Evolutionary conservation across 2,113 vertebrate genomes (phyloP).

Genomic region (Chamaea fasciata): DNA sequence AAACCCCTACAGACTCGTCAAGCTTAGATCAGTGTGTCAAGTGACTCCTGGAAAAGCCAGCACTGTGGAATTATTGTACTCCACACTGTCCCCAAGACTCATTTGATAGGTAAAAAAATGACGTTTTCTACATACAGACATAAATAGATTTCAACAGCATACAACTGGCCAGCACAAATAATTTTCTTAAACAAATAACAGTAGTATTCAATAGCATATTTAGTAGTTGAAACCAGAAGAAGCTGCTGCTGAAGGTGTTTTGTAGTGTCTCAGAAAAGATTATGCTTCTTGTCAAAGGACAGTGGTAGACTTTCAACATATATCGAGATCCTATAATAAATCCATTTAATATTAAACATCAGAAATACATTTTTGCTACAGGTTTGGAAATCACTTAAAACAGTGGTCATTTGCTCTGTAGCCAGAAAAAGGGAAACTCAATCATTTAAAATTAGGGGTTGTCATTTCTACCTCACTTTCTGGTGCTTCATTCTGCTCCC

Average conservation of each 20-base stretch:
- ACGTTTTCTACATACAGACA: neutral
- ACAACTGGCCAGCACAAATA: neutral
- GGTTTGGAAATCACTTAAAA: neutral
- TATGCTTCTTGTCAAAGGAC: neutral
- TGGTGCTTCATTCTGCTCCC: neutral
- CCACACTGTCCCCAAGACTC: neutral
- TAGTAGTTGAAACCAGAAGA: neutral
- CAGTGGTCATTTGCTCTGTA: neutral
- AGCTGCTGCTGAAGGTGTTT: neutral
- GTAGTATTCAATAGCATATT: neutral
- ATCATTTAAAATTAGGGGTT: neutral
- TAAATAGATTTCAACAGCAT: neutral
- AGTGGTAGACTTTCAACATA: neutral
- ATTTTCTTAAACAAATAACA: neutral
- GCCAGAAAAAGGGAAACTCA: neutral
- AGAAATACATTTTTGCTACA: neutral
- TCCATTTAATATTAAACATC: neutral
- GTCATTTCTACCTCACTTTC: neutral
- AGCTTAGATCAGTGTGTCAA: neutral
- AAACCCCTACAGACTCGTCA: neutral
- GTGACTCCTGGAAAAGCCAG: neutral
- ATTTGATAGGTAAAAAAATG: neutral
- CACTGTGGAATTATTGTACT: neutral
- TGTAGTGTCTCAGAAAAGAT: neutral
- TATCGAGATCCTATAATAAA: neutral